These are phyloP conservation scores for Mermis nigrescens DNA, from an alignment of 2,888 invertebrate species.

Conservation along the genomic window DNA sequence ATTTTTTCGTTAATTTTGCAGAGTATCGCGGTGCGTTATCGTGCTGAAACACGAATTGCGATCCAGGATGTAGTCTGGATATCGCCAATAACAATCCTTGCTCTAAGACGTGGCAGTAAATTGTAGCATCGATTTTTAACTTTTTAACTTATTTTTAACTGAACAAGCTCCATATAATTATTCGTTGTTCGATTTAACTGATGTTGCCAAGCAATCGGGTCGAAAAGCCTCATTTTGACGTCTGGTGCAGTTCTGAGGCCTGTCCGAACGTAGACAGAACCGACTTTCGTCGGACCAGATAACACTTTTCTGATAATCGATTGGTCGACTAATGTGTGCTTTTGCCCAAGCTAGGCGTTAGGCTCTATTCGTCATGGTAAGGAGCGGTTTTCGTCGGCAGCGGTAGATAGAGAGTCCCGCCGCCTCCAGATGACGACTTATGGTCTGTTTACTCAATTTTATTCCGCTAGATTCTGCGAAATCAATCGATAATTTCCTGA, in stretches of 20 bases:
- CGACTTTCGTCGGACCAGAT: neutral
- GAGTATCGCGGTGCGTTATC: neutral
- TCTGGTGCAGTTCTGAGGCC: neutral
- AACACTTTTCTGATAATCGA: neutral
- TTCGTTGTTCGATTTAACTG: neutral
- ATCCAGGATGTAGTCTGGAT: neutral
- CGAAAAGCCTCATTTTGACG: no score
- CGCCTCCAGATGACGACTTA: neutral
- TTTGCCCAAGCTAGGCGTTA: conserved; percentile 2
- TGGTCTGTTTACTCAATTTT: neutral
- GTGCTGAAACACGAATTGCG: neutral
- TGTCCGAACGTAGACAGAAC: neutral
- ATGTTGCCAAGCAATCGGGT: neutral
- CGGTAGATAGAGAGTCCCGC: neutral
- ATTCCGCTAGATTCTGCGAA: neutral
- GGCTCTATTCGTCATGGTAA: neutral
- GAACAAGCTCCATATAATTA: neutral
- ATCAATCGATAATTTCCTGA: neutral
- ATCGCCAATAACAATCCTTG: neutral
- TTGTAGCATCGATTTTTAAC: neutral
- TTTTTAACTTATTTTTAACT: neutral
- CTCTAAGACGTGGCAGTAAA: neutral
- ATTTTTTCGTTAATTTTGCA: neutral
- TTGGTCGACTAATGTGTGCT: neutral
- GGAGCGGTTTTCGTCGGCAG: neutral